Base-by-base conservation (phyloP, 2,797 vertebrate species). In the Parotocinclus haroldoi region DNA sequence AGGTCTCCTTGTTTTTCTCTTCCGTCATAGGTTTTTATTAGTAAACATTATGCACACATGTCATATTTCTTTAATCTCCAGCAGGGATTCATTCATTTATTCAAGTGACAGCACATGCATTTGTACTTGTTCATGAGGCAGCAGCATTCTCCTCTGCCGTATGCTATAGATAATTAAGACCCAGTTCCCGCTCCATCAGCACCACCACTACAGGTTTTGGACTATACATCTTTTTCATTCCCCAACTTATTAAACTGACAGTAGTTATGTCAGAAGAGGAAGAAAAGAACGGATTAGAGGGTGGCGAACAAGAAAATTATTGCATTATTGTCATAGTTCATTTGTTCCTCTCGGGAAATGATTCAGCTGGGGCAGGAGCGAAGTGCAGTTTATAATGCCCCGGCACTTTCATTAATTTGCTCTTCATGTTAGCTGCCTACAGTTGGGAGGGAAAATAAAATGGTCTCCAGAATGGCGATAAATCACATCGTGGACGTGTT, bases 361-460 rank as follows among this genome's bases (percentile, higher is more conserved):
- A 81, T 79, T 81, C 58, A 68, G 48, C 18, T 53, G 12, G 66
- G 49, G 72, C 54, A 19, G 37, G 58, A 69, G 71, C 37, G 60
- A 72, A 77, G 73, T 56, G 49, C 62, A 79, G 66, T 82, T 80
- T 77, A 77, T 81, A 79, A 80, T 80, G 82, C 73, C 42, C 49
- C 16, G 57, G 73, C 71, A 62, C 79, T 81, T 80, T 74, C 76
- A 80, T 83, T 79, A 76, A 81, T 83, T 77, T 81, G 77, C 66
- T 77, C 58, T 73, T 80, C 73, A 66, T 79, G 75, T 82, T 78
- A 72, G 69, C 70, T 58, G 76, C 60, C 71, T 70, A 63, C 60
- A 76, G 80, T 78, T 78, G 78, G 82, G 74, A 80, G 63, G 27
- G 66, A 52, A 75, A 79, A 79, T 83, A 77, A 83, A 83, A 83